Conservation (phyloP, 2,113 vertebrate species). For the Acinonyx jubatus region DNA sequence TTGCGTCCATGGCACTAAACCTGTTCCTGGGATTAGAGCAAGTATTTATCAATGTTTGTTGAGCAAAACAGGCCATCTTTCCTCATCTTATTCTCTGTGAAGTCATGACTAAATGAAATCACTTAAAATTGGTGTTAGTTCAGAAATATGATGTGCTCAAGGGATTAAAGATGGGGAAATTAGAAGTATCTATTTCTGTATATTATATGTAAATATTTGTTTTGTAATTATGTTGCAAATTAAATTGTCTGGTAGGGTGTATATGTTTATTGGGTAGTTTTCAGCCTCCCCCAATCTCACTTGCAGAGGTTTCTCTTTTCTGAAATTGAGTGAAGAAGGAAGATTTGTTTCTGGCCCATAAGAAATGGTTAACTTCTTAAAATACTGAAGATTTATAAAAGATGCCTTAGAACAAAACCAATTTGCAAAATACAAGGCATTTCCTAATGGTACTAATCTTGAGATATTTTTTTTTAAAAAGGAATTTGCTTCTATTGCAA, state of each 20-base stretch:
- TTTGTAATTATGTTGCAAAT: background rate
- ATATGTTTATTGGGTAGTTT: background rate
- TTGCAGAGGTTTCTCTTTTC: background rate
- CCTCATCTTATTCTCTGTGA: background rate
- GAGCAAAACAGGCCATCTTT: background rate
- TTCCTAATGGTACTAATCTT: background rate
- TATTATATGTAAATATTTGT: background rate
- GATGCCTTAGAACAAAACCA: background rate
- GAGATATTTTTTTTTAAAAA: background rate
- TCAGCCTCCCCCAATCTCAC: background rate
- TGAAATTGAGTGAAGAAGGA: background rate
- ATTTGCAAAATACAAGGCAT: background rate
- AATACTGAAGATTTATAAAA: background rate
- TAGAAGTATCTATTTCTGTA: background rate
- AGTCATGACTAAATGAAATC: background rate
- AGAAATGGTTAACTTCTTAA: constrained; percentile 20
- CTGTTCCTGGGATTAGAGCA: background rate
- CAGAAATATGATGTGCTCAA: background rate
- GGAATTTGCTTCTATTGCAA: background rate
- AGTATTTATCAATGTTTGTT: background rate
- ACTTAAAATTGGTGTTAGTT: background rate
- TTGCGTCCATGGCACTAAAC: background rate
- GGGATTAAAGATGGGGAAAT: background rate
- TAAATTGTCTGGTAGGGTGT: background rate
- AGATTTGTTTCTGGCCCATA: background rate